phyloP scores from a whole-genome alignment of 1,140 invertebrate genomes.

The Yoshiicerus persimilis region DNA sequence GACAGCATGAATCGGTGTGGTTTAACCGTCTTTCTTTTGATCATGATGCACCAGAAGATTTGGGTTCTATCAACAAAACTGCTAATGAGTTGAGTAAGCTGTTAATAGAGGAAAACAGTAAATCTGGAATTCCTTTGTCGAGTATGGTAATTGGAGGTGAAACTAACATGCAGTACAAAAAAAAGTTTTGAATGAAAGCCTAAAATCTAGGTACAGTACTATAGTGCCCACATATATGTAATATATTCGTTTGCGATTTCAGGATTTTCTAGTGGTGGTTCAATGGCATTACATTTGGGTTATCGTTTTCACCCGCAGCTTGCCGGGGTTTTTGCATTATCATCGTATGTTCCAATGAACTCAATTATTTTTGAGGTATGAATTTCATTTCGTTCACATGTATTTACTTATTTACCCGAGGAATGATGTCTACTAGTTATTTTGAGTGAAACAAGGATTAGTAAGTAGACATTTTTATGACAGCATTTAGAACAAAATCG shows the following conservation, averaged over 20 bases:
- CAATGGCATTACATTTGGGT: conserved; percentile 63
- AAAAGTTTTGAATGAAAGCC: background rate
- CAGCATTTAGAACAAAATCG: background rate
- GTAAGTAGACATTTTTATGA: background rate
- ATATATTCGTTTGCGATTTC: conserved; percentile 55
- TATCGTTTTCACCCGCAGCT: conserved; percentile 64
- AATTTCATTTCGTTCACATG: no score
- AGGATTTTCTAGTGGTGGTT: conserved; percentile 76
- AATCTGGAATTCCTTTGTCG: conserved; percentile 62
- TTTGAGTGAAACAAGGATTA: no score
- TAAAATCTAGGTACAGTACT: background rate
- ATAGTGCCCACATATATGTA: conserved; percentile 27
- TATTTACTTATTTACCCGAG: no score
- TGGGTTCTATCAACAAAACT: conserved; percentile 62
- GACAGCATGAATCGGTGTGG: conserved; percentile 61
- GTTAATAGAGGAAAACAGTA: conserved; percentile 62
- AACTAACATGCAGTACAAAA: conserved; percentile 26
- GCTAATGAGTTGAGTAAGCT: conserved; percentile 61
- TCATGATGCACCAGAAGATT: conserved; percentile 62
- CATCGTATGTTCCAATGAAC: conserved; percentile 69
- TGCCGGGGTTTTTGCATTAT: conserved; percentile 69
- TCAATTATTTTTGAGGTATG: conserved; percentile 55
- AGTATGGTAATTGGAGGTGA: conserved; percentile 65
- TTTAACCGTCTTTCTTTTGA: conserved; percentile 66
- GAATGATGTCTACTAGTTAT: no score